Evolutionary conservation across 2,113 vertebrate genomes (phyloP), one percentile per base, ranked within the genome.

Genomic region (Chrysochloris asiatica): DNA sequence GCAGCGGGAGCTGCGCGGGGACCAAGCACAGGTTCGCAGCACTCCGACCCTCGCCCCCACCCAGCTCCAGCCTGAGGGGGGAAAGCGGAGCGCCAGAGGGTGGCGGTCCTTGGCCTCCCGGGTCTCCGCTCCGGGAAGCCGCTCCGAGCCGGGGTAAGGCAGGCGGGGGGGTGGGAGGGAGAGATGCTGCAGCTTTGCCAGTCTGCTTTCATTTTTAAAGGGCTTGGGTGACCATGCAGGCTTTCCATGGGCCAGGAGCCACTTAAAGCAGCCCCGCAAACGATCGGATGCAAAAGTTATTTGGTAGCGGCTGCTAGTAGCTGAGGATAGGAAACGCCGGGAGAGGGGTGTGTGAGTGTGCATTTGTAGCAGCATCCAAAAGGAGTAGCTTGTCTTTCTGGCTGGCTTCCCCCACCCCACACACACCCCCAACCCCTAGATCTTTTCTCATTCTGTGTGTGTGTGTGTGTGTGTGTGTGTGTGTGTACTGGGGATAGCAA

Each of bases 231-330:
- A 14, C 92, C 76, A 1, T 6, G 96, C 91, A 33, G 81, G 79
- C 89, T 72, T 26, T 52, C 79, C 52, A 41, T 24, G 65, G 82
- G 47, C 78, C 36, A 3, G 86, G 81, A 84, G 92, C 76, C 91
- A 38, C 95, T 79, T 26, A 11, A 4, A 16, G 92, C 91, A 7
- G 73, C 89, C 87, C 45, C 0, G 83, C 83, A 1, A 3, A 41
- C 67, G 90, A 90, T 83, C 56, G 88, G 90, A 38, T 50, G 92
- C 92, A 93, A 96, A 96, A 97, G 96, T 97, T 97, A 9, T 43
- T 11, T 3, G 71, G 93, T 36, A 9, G 87, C 87, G n/a, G 88
- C 91, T 21, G 91, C 13, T n/a, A 9, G 88, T n/a, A 38, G 93
- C 85, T 33, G 65, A 78, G 91, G 81, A 1, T 92, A 3, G 88